Conservation (phyloP, 2,797 vertebrate species). For the Chelmon rostratus region DNA sequence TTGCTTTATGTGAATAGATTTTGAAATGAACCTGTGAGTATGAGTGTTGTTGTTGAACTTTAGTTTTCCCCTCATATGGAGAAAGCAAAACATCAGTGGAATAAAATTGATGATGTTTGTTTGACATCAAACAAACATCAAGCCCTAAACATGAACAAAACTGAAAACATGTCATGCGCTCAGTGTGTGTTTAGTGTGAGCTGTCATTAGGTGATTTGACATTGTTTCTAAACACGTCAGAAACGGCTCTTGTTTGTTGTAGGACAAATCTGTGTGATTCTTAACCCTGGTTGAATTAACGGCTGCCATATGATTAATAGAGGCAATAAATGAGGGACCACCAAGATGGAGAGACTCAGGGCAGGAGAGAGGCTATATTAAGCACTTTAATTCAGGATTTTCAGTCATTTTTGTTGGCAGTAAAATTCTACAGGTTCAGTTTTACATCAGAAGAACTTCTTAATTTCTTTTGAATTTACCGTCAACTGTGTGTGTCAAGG, state of each 20-base stretch:
- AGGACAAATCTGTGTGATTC: constrained; percentile 57
- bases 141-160: constrained; percentile 59
- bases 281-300: constrained; percentile 65
- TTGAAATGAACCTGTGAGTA: constrained; percentile 6
- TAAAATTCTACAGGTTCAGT: constrained; percentile 36
- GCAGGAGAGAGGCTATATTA: constrained; percentile 2
- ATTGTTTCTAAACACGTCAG: constrained; percentile 76
- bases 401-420: constrained; percentile 50
- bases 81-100: constrained; percentile 39
- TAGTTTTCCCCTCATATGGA: constrained; percentile 28
- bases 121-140: too few relatives aligned
- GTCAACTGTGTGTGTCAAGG: constrained; percentile 24
- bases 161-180: constrained; percentile 50
- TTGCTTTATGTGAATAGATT: too few relatives aligned
- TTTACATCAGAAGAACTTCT: constrained; percentile 19
- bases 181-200: constrained; percentile 65
- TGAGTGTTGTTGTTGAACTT: background rate
- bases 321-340: constrained; percentile 72
- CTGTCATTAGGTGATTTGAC: constrained; percentile 76
- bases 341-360: constrained; percentile 56
- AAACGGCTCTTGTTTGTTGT: constrained; percentile 62
- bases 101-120: constrained; percentile 75
- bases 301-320: constrained; percentile 77
- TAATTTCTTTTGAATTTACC: constrained; percentile 6
- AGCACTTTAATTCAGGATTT: constrained; percentile 11